Evolutionary conservation across 2,113 vertebrate species (phyloP), one percentile per base, ranked within the genome.

Genomic region (Empidonax traillii): DNA sequence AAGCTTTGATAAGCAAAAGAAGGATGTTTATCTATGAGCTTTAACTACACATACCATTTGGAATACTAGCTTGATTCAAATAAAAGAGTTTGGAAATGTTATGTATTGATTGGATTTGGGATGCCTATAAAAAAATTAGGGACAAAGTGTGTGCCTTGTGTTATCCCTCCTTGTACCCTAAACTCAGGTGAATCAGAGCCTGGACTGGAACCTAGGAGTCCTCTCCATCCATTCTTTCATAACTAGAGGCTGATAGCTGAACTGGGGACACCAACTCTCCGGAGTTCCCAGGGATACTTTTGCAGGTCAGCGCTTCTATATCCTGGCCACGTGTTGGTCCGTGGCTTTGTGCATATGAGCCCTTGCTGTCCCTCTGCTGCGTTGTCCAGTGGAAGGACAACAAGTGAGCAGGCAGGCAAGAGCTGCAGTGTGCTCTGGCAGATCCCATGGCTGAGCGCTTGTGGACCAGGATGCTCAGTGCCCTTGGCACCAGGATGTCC

Each of bases 401-500:
- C 0, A 41, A 41, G 2, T 0, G 0, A 52, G 37, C 53, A 30
- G 79, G 31, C 33, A 33, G 53, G 59, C 59, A 22, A 73, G 76
- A 86, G 56, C 81, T 75, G 51, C n/a, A 2, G 10, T 0, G 4
- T 6, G 24, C 85, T 43, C 56, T 0, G 0, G 56, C 65, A 43
- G 13, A 51, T 51, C 13, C 8, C 66, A 3, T 0, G 2, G 31
- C 67, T 0, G 2, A 56, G 30, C 0, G 1, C 59, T 15, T 4
- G 3, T 3, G 10, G n/a, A 51, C 10, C 0, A 0, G 69, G 46
- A 6, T 73, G 44, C 39, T 69, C 18, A 0, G 53, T 6, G 68
- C 1, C 0, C 22, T 62, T 0, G 0, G 49, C 24, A 10, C 1
- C 0, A 7, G 63, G 55, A 47, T 0, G 0, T 8, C 63, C 1